phyloP scores from a whole-genome alignment of 2,113 vertebrate genomes.

The Myotis brandtii region DNA sequence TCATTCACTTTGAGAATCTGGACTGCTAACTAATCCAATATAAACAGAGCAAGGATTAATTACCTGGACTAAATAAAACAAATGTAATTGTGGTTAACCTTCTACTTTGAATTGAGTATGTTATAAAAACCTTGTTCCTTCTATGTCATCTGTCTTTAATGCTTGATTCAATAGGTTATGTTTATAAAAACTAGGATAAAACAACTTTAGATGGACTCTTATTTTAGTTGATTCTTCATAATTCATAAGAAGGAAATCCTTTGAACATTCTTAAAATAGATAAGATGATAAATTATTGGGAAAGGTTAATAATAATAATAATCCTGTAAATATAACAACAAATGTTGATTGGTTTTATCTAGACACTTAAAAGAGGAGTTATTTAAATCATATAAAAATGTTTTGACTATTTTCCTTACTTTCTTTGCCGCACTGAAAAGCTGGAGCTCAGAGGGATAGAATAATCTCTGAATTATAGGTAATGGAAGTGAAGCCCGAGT shows the following conservation, averaged over 20 bases:
- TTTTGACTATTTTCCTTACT: neutral
- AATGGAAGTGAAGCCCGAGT: neutral
- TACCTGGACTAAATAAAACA: neutral
- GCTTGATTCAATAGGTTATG: neutral
- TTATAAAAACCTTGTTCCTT: neutral
- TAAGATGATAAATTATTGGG: neutral
- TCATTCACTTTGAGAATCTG: neutral
- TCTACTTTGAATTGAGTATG: neutral
- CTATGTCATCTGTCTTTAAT: neutral
- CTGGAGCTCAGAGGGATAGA: neutral
- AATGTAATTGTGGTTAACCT: neutral
- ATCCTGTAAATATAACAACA: neutral
- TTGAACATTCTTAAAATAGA: neutral
- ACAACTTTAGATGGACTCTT: neutral
- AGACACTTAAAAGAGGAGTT: neutral
- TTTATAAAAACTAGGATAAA: constrained; percentile 20
- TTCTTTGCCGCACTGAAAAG: neutral
- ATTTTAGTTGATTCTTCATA: neutral
- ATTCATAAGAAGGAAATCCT: neutral
- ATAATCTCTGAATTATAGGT: neutral
- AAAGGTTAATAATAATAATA: neutral
- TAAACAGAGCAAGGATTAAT: constrained; percentile 15
- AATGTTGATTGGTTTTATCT: neutral
- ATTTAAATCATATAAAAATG: neutral
- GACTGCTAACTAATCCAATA: neutral